Conservation (phyloP, 2,113 vertebrate species). For the Corynorhinus townsendii region DNA sequence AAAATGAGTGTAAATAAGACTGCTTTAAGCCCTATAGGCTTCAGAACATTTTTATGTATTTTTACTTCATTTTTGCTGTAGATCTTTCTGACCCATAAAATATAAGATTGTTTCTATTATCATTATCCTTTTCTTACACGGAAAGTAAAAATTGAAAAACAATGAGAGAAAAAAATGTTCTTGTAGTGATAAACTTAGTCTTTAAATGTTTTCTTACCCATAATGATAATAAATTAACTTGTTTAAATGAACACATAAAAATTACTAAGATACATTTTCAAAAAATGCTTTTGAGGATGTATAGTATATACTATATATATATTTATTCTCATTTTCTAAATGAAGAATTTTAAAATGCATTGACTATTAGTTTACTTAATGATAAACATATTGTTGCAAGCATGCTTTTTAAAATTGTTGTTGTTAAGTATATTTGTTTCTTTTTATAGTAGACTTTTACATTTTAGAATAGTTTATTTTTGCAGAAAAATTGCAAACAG, state of each 20-base stretch:
- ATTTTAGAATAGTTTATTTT: background rate
- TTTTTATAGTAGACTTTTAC: background rate
- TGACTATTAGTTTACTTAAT: background rate
- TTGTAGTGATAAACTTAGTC: background rate
- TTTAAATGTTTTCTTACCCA: background rate
- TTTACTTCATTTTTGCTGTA: background rate
- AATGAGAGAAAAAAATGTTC: background rate
- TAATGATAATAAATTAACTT: background rate
- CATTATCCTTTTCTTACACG: background rate
- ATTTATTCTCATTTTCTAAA: background rate
- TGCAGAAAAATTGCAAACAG: background rate
- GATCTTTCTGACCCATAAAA: background rate
- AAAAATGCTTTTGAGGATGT: background rate
- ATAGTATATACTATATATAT: background rate
- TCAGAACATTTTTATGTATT: background rate
- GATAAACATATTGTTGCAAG: background rate
- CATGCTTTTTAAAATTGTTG: background rate
- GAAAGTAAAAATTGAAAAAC: background rate
- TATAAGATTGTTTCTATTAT: background rate
- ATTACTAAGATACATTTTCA: background rate
- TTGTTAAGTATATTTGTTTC: background rate
- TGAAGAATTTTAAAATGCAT: background rate
- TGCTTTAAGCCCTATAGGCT: background rate
- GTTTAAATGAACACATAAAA: background rate
- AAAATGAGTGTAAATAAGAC: background rate